Conservation (phyloP, 2,113 vertebrate species). For the Ciconia stormi region DNA sequence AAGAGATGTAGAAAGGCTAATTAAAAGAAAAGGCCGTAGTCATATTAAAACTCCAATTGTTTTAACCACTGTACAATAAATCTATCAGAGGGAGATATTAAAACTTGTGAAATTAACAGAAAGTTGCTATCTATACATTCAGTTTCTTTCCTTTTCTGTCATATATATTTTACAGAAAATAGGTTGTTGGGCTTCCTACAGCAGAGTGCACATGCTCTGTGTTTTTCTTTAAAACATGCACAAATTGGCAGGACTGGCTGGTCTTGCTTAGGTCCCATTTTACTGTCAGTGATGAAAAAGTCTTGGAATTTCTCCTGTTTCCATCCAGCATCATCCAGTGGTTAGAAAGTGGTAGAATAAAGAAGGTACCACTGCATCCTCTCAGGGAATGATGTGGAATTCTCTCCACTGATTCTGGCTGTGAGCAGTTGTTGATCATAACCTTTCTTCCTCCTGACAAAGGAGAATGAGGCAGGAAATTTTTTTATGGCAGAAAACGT, state of each 20-base stretch:
- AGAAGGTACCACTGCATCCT: neutral
- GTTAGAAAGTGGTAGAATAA: neutral
- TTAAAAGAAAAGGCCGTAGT: neutral
- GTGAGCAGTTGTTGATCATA: neutral
- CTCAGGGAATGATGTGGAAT: neutral
- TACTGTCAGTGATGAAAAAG: neutral
- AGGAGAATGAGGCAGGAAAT: neutral
- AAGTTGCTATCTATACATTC: neutral
- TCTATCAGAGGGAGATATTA: neutral
- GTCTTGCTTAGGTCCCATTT: neutral
- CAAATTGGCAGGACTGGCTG: neutral
- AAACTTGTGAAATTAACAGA: neutral
- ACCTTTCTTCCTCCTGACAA: neutral
- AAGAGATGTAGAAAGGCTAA: neutral
- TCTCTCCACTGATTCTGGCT: neutral
- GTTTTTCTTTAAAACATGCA: neutral
- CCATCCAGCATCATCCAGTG: neutral
- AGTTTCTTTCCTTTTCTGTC: neutral
- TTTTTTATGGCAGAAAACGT: neutral
- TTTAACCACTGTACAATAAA: neutral
- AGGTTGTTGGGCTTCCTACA: neutral
- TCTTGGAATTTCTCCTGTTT: constrained; percentile 1
- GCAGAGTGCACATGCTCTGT: neutral
- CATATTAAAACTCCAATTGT: neutral
- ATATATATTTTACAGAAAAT: neutral